Conservation (phyloP, 2,113 vertebrate genomes). For the Phyllostomus hastatus region DNA sequence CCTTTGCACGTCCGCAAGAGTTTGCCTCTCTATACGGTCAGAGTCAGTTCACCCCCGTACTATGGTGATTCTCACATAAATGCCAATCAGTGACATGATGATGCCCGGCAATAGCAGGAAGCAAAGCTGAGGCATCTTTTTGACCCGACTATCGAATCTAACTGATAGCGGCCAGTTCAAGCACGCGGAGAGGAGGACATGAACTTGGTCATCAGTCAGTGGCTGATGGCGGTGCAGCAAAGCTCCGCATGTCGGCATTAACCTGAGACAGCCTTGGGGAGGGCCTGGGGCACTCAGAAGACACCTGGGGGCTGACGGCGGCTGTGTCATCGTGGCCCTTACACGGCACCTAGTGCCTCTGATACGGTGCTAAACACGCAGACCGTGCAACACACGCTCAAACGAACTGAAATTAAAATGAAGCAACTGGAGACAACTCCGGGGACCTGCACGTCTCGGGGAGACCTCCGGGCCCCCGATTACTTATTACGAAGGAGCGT, state of each 20-base stretch:
- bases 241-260: background rate
- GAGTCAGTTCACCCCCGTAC: background rate
- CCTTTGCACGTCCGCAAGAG: background rate
- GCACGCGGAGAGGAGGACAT: background rate
- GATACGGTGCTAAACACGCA: background rate
- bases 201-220: background rate
- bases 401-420: background rate
- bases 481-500: background rate
- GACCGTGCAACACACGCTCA: background rate
- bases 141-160: background rate
- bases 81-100: background rate
- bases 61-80: background rate
- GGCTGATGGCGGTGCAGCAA: background rate
- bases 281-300: background rate
- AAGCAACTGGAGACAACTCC: background rate
- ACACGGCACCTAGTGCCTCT: background rate
- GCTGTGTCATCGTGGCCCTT: background rate
- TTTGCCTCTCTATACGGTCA: background rate
- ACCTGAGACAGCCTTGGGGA: background rate
- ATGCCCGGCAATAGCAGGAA: background rate
- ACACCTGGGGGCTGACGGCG: background rate
- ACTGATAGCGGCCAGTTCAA: background rate
- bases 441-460: background rate
- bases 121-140: background rate
- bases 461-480: background rate